Conservation (phyloP, 1,140 invertebrate genomes). For the Oppia nitens region DNA sequence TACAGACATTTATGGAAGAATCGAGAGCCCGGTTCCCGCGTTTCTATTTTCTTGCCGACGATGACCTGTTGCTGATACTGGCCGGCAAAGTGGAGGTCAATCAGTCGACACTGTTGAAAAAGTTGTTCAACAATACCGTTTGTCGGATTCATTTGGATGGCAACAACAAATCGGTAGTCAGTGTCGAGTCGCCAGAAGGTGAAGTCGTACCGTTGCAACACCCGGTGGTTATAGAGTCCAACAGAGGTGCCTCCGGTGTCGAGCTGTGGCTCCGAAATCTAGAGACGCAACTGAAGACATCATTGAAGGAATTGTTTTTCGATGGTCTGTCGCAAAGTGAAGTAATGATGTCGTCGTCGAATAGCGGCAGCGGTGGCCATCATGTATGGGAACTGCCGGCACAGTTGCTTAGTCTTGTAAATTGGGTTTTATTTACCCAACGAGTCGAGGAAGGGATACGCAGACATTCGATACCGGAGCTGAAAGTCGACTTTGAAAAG, state of each 20-base stretch:
- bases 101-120: slow-evolving; percentile 70
- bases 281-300: slow-evolving; percentile 60
- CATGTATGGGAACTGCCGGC: slow-evolving; percentile 10
- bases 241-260: slow-evolving; percentile 22
- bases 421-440: slow-evolving; percentile 57
- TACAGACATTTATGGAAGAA: slow-evolving; percentile 39
- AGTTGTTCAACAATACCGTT: slow-evolving; percentile 53
- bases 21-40: slow-evolving; percentile 52
- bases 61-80: slow-evolving; percentile 81
- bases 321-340: slow-evolving; percentile 27
- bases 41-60: slow-evolving; percentile 91
- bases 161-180: slow-evolving; percentile 46
- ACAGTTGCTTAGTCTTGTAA: slow-evolving; percentile 51
- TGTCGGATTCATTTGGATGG: slow-evolving; percentile 42
- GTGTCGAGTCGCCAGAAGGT: slow-evolving; percentile 61
- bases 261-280: slow-evolving; percentile 64
- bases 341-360: slow-evolving; percentile 60
- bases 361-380: slow-evolving; percentile 43
- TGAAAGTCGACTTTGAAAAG: slow-evolving; percentile 21
- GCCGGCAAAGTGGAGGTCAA: slow-evolving; percentile 64
- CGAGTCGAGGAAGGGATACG: slow-evolving; percentile 61
- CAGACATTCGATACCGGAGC: slow-evolving; percentile 37
- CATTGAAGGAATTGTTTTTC: slow-evolving; percentile 41
- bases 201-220: slow-evolving; percentile 60
- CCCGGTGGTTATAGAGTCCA: slow-evolving; percentile 37